phyloP scores from a whole-genome alignment of 2,797 vertebrate genomes.

The Mallotus villosus region DNA sequence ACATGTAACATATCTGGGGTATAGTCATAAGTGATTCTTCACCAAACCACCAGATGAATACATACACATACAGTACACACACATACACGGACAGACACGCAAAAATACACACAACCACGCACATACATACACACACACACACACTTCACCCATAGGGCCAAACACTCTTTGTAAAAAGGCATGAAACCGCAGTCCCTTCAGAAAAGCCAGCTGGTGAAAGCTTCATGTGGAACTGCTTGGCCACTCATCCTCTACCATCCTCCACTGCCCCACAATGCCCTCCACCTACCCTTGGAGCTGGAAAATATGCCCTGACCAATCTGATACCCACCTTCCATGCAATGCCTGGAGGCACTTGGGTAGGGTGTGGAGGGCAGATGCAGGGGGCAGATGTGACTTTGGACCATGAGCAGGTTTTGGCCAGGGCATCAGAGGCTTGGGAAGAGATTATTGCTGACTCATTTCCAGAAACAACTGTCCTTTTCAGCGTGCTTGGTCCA shows the following conservation, averaged over 20 bases:
- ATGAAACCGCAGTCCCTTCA: background rate
- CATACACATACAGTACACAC: constrained; percentile 19
- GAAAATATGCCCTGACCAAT: constrained; percentile 32
- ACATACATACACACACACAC: background rate
- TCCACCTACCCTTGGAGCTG: constrained; percentile 47
- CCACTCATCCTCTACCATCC: background rate
- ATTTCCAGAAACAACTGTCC: constrained; percentile 39
- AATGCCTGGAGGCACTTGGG: background rate
- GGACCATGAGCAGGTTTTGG: constrained; percentile 42
- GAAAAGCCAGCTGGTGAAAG: constrained; percentile 16
- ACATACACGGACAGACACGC: constrained; percentile 20
- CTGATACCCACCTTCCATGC: constrained; percentile 28
- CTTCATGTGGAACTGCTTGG: background rate
- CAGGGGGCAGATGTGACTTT: constrained; percentile 57
- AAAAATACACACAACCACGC: constrained; percentile 11
- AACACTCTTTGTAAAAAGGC: background rate
- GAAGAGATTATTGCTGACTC: constrained; percentile 43
- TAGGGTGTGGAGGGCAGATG: constrained; percentile 43
- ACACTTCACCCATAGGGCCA: background rate
- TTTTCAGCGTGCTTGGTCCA: constrained; percentile 33
- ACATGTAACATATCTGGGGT: background rate
- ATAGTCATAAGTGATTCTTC: background rate
- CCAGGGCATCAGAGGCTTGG: constrained; percentile 26
- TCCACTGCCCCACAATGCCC: constrained; percentile 35
- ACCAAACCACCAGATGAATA: constrained; percentile 15